These are phyloP conservation scores for Noctilio leporinus DNA, from an alignment of 2,113 vertebrate genomes.

Conservation along the genomic window DNA sequence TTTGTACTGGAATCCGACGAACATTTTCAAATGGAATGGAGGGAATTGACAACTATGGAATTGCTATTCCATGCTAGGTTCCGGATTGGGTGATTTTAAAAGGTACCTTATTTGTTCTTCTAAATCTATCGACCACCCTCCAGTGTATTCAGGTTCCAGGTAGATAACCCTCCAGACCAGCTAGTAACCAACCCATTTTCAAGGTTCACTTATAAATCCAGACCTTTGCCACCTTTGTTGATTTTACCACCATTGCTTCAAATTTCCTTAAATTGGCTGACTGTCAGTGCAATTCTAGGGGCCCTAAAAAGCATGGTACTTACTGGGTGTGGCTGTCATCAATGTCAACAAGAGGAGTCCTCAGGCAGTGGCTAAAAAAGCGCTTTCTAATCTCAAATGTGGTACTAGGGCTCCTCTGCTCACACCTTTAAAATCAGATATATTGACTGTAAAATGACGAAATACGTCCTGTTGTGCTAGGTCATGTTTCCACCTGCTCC, in stretches of 20 bases:
- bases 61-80: accelerated
- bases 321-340: not conserved
- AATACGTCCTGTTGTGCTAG: not conserved
- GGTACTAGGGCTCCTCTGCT: not conserved
- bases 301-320: not conserved
- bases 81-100: not conserved
- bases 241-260: not conserved
- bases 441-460: not conserved
- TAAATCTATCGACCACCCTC: no score
- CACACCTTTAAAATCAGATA: not conserved
- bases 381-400: not conserved
- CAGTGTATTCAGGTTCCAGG: accelerated
- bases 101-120: no score
- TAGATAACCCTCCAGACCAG: accelerated
- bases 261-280: not conserved
- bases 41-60: no score
- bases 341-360: not conserved
- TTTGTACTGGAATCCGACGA: not conserved
- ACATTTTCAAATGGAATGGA: not conserved
- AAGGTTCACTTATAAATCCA: not conserved
- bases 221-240: accelerated
- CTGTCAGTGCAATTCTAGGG: not conserved
- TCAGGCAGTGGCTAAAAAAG: not conserved
- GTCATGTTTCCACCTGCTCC: not conserved
- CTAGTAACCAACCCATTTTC: not conserved